phyloP scores from a whole-genome alignment of 2,888 invertebrate genomes.

The Branchellion lobata region DNA sequence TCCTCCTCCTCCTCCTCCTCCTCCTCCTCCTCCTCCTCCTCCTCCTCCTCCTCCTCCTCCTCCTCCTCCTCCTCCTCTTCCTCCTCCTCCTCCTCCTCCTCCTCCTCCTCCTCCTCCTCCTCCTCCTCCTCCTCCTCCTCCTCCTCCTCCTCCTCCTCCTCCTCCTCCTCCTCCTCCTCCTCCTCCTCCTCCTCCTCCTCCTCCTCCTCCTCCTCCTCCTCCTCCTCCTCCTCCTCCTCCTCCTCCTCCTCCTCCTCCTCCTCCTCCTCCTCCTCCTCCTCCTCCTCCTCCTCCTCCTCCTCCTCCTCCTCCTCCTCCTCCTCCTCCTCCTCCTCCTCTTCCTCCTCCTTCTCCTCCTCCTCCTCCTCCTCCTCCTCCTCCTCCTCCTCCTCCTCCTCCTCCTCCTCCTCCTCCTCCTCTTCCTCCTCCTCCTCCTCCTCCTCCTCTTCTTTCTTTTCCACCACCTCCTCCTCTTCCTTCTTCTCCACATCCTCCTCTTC shows the following conservation, averaged over 20 bases:
- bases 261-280: not conserved
- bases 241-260: not conserved
- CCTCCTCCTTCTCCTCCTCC: not conserved
- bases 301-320: not conserved
- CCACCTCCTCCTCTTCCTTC: not conserved
- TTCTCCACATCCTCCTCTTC: not conserved
- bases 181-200: not conserved
- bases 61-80: not conserved
- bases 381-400: not conserved
- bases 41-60: not conserved
- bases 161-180: not conserved
- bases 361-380: not conserved
- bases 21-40: not conserved
- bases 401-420: conserved; percentile 8
- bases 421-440: not conserved
- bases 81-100: not conserved
- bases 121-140: not conserved
- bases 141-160: conserved; percentile 1
- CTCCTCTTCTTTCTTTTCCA: not conserved
- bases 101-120: not conserved
- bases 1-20: conserved; percentile 4
- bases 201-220: not conserved
- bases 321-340: not conserved
- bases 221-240: not conserved
- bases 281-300: not conserved